Evolutionary conservation across 2,797 vertebrate species (phyloP), one percentile per base, ranked within the genome.

Genomic region (Ctenopoma multispine): DNA sequence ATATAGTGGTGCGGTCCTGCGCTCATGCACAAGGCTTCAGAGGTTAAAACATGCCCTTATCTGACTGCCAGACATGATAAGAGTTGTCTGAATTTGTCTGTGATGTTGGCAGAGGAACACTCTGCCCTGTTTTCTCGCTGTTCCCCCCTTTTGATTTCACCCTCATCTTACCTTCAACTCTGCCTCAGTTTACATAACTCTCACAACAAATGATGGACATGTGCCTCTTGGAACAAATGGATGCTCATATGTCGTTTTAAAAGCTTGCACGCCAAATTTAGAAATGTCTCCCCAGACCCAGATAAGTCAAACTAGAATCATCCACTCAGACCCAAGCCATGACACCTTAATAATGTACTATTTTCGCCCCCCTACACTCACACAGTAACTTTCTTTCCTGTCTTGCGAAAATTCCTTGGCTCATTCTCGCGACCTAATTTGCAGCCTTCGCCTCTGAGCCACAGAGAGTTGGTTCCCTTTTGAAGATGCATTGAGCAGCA

Each of bases 401-500:
- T 79, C 85, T 90, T 75, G 81, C 83, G 82, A 83, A 91, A 89
- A n/a, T 88, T 90, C 85, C 81, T 81, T 60, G 70, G 83, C 87
- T 87, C 87, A 72, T 87, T 85, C 69, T 71, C 72, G 89, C 89
- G 90, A 93, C 93, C 92, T 92, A 94, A 88, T 94, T 94, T 93
- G 72, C 79, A 91, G 80, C 87, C 72, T 78, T 83, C 82, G 92
- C 89, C 91, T 91, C 75, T 83, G 91, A 92, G 92, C 92, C 90
- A 84, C 86, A 81, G 88, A 90, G 88, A 90, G 84, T 87, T 77
- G 86, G 87, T 90, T 90, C 86, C 84, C n/a, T 91, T 94, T 94
- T 94, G 91, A 94, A 93, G 90, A 90, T 89, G 90, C 83, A 65
- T 76, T 81, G 86, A 90, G 90, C 89, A 77, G 89, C 87, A 46